Base-by-base conservation (phyloP, 2,797 vertebrate genomes). In the Pseudomugil gertrudae region DNA sequence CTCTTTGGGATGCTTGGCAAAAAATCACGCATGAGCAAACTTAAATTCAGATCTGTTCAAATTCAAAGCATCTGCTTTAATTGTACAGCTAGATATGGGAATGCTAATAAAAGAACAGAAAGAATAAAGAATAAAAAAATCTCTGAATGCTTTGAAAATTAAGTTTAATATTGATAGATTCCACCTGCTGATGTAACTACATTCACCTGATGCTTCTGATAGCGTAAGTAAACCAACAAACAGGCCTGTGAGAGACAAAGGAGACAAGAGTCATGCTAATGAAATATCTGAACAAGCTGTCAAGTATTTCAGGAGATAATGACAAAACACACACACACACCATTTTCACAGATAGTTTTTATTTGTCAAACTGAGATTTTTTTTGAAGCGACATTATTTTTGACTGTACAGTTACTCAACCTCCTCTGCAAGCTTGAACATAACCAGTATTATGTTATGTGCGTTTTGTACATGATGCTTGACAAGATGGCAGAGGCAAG, bases 321-420 rank as follows among this genome's bases (percentile, higher is more conserved):
- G 15, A 76, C 76, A 78, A 75, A 50, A 57, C 78, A 61, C 26
- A 14, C 47, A 57, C 78, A 61, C 26, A 3, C 0, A 3, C 47
- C 21, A 55, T 90, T 86, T 91, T 92, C 90, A 94, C 93, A 93
- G 87, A 92, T 86, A 92, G 52, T 90, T 92, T 94, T 93, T 94
- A 93, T 94, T 94, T 87, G 87, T 92, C 90, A 92, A 94, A 94
- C 87, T 90, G 81, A 90, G 86, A 93, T 88, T 89, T 89, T 84
- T 80, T 84, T 87, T 81, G 87, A 91, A 92, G 89, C 87, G 87
- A 92, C 83, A 87, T 89, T 84, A 87, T 66, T 90, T 71, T 71
- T 69, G 69, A 88, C 90, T 93, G 86, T 93, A 95, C 91, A 94
- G 72, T 78, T 78, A 76, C 66, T 79, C 64, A 59, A 73, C 60